These are phyloP conservation scores for Sylvilagus floridanus DNA, from an alignment of 2,797 vertebrate species.

Conservation along the genomic window DNA sequence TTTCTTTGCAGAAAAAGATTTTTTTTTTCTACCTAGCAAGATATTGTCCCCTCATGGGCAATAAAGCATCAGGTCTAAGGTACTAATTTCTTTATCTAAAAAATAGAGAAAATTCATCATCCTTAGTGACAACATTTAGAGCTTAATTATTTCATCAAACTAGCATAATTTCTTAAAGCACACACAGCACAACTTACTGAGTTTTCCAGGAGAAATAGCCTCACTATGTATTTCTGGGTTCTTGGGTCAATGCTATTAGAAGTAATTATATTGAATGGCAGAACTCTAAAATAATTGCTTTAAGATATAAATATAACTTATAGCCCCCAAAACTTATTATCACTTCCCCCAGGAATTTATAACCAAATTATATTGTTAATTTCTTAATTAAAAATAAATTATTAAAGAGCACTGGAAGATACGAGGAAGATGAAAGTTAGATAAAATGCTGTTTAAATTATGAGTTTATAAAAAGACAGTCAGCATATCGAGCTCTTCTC, in stretches of 20 bases:
- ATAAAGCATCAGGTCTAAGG: slow-evolving; percentile 43
- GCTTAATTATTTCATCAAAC: slow-evolving; percentile 66
- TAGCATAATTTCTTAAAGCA: slow-evolving; percentile 37
- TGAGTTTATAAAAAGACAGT: not conserved
- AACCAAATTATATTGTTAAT: slow-evolving; percentile 29
- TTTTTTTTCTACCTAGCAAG: not conserved
- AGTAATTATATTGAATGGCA: slow-evolving; percentile 34
- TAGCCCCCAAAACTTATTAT: not conserved
- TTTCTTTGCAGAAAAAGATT: slow-evolving; percentile 9
- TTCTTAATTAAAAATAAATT: slow-evolving; percentile 42
- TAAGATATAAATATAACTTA: slow-evolving; percentile 30
- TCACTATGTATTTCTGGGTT: not conserved
- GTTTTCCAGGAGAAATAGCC: slow-evolving; percentile 44
- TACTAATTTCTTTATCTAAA: slow-evolving; percentile 40
- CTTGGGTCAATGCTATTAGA: slow-evolving; percentile 20
- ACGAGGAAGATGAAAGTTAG: not conserved
- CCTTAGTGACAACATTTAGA: slow-evolving; percentile 48
- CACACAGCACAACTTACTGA: slow-evolving; percentile 35
- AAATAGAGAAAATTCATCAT: slow-evolving; percentile 44
- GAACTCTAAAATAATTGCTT: slow-evolving; percentile 43
- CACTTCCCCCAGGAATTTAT: slow-evolving; percentile 5
- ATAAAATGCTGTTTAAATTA: not conserved
- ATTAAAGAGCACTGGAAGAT: not conserved
- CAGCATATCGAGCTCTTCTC: not conserved
- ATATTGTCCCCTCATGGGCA: not conserved